Base-by-base conservation (phyloP, 1,140 invertebrate species). In the Aphidius gifuensis region DNA sequence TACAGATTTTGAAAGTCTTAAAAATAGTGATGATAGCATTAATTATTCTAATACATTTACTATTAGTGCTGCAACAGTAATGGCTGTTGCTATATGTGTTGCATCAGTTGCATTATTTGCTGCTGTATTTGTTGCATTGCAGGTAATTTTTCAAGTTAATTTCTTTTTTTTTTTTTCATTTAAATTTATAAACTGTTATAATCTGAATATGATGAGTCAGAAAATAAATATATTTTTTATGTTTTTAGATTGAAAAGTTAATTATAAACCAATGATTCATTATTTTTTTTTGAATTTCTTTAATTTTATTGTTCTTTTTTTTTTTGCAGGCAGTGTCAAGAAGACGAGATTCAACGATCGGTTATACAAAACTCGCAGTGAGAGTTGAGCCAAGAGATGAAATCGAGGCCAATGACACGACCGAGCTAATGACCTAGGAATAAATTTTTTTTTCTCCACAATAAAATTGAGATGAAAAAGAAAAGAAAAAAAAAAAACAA, bases 91-190 rank as follows among this genome's bases (percentile, higher is more conserved):
- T 49, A 86, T 85, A 47, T 88, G 88, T 70, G 74, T 88, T 64
- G 82, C 86, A 53, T 84, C 87, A 32, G 82, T 89, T 16, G 83
- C 86, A 5, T 75, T 89, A 39, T 89, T 90, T 68, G 83, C 83
- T 7, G 81, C 86, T 32, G 85, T 90, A 66, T 88, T 90, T 76
- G 80, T 87, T 64, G 82, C 85, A 32, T 73, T 90, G 66, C 88
- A 90, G 84, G 88, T 90, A 73, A 64, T n/a, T 8, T 32, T 32
- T 32, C 38, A 53, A 38, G 5, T 38, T 39, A 39, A 53, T 9
- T 61, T 42, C 4, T 39, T 45, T 48, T 40, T 5, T 56, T 21
- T 42, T 61, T 64, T 46, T 51, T 50, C 11, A 40, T 44, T 40
- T 44, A 3, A 8, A 7, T 11, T 44, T 0, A 7, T 11, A 2